Conservation (phyloP, 2,113 vertebrate genomes). For the Xiphias gladius region DNA sequence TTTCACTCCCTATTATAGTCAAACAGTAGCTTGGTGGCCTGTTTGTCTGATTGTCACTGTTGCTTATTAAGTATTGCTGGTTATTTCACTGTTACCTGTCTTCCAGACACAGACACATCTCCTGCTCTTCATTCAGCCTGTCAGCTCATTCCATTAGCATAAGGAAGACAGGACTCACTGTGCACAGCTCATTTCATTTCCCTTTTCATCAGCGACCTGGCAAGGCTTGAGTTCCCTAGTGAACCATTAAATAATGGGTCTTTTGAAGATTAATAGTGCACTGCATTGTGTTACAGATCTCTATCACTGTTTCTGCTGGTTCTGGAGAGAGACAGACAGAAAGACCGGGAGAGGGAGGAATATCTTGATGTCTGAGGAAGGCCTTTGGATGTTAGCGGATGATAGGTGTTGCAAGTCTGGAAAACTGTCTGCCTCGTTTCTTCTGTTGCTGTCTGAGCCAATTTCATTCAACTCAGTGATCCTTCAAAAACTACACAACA, state of each 20-base stretch:
- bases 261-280: constrained; percentile 79
- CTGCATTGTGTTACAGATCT: constrained; percentile 49
- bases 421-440: constrained; percentile 32
- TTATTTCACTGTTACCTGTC: constrained; percentile 43
- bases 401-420: constrained; percentile 46
- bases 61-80: constrained; percentile 27
- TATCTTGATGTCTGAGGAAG: constrained; percentile 43
- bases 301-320: constrained; percentile 51
- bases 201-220: constrained; percentile 69
- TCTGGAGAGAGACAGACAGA: constrained; percentile 18
- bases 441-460: constrained; percentile 43
- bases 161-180: constrained; percentile 71
- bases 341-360: constrained; percentile 2
- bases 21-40: neutral
- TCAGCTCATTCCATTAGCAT: constrained; percentile 79
- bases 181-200: constrained; percentile 72
- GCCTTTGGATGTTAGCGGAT: constrained; percentile 50
- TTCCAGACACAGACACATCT: constrained; percentile 73
- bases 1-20: neutral
- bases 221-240: constrained; percentile 54
- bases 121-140: constrained; percentile 53
- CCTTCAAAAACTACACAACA: constrained; percentile 54
- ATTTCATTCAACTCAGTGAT: constrained; percentile 60
- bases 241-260: constrained; percentile 72
- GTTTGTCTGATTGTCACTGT: neutral